Evolutionary conservation across 2,113 vertebrate species (phyloP).

Genomic region (Thomomys bottae): DNA sequence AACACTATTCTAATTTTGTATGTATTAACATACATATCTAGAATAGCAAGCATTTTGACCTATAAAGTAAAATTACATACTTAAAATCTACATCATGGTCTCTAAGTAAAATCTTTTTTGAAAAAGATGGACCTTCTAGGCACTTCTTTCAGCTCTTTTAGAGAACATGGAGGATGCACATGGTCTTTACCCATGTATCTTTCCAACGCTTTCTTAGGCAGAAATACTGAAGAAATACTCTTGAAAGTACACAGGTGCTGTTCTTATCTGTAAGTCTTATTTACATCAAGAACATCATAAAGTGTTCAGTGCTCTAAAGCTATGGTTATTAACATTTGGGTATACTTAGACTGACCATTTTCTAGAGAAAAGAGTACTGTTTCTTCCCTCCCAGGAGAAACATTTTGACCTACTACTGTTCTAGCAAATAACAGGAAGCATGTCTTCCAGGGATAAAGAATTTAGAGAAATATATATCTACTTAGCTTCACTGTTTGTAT

Average conservation of each 20-base stretch:
- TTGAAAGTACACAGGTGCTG: neutral
- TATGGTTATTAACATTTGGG: neutral
- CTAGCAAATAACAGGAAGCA: neutral
- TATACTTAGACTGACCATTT: neutral
- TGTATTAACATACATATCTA: neutral
- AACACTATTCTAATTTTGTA: neutral
- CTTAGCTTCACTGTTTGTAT: neutral
- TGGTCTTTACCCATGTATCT: neutral
- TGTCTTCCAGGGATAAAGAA: neutral
- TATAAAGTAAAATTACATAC: neutral
- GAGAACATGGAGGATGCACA: neutral
- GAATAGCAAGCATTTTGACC: neutral
- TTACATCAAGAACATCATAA: neutral
- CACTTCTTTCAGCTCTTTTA: neutral
- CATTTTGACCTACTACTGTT: neutral
- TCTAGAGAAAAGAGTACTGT: neutral
- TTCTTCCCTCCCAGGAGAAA: neutral
- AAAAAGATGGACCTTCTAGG: neutral
- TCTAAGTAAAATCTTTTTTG: slow-evolving; percentile 6
- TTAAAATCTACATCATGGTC: neutral
- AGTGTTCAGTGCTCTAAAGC: neutral
- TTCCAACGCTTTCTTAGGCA: neutral
- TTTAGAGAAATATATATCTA: neutral
- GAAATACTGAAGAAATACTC: neutral
- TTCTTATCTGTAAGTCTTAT: neutral